A percentile compares a stretch with the other conserved stretches of the same genome.
These are phyloP conservation scores for Pararge aegeria DNA, from an alignment of 1,140 invertebrate genomes.

Conservation along the genomic window DNA sequence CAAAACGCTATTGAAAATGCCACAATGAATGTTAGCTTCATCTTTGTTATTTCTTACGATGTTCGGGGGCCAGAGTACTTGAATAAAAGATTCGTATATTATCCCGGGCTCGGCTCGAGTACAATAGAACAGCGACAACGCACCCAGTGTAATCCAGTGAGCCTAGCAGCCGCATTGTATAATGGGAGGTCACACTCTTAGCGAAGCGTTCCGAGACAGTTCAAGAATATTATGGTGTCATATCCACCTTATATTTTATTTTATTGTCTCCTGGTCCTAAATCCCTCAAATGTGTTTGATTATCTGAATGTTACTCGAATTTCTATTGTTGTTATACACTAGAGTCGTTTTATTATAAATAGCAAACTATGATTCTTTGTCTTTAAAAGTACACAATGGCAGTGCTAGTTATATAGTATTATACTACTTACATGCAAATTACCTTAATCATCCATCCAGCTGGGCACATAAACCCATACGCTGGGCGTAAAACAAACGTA, in stretches of 20 bases:
- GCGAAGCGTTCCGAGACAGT: constrained; percentile 32
- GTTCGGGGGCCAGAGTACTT: constrained; percentile 66
- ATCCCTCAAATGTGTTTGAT: neutral
- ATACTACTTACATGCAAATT: no score
- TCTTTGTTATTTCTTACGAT: constrained; percentile 70
- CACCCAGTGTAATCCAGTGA: constrained; percentile 42
- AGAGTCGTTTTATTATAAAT: no score
- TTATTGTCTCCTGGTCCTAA: neutral
- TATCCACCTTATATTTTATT: neutral
- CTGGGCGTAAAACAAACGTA: no score
- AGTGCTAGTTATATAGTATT: no score
- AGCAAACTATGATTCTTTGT: no score
- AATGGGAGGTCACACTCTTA: constrained; percentile 38
- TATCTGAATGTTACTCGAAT: neutral
- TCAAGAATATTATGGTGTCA: constrained; percentile 7
- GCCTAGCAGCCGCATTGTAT: constrained; percentile 53
- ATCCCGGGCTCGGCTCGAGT: constrained; percentile 50
- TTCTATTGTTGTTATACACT: no score
- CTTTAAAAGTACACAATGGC: no score
- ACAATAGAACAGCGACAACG: constrained; percentile 66
- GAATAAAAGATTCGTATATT: constrained; percentile 78
- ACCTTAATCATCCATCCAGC: no score
- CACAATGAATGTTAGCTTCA: constrained; percentile 71
- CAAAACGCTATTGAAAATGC: constrained; percentile 67
- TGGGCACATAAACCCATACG: no score